A percentile compares a stretch with the other conserved stretches of the same genome.
phyloP scores from a whole-genome alignment of 2,797 vertebrate genomes.

The Spondyliosoma cantharus region DNA sequence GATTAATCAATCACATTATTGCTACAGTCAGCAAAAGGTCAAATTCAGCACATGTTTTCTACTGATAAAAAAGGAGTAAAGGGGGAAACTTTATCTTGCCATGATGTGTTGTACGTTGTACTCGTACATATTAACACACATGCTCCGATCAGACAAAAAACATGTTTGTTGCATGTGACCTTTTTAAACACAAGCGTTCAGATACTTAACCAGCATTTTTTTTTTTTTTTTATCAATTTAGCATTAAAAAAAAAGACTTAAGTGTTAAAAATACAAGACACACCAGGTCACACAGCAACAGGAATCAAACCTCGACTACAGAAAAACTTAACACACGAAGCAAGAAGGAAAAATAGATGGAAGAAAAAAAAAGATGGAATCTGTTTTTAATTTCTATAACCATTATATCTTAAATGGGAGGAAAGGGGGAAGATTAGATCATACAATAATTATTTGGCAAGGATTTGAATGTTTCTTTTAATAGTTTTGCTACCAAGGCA shows the following conservation, averaged over 20 bases:
- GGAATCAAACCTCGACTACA: constrained; percentile 6
- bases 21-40: constrained; percentile 44
- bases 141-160: constrained; percentile 45
- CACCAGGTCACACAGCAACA: constrained; percentile 35
- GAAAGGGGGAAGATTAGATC: constrained; percentile 12
- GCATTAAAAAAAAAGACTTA: not conserved
- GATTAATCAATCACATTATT: constrained; percentile 22
- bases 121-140: constrained; percentile 9
- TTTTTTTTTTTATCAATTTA: constrained; percentile 13
- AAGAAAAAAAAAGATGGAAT: constrained; percentile 14
- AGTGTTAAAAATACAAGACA: constrained; percentile 38
- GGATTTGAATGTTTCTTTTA: constrained; percentile 13
- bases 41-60: constrained; percentile 3
- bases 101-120: constrained; percentile 7
- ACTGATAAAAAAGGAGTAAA: constrained; percentile 51
- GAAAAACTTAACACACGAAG: constrained; percentile 14
- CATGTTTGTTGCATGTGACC: constrained; percentile 31
- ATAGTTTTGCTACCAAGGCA: constrained; percentile 29
- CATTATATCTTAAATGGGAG: constrained; percentile 10
- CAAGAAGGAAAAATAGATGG: not conserved
- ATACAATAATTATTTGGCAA: constrained; percentile 40
- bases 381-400: constrained; percentile 9
- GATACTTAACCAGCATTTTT: not conserved
- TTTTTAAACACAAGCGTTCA: constrained; percentile 14
- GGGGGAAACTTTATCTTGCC: constrained; percentile 30